Evolutionary conservation across 2,113 vertebrate genomes (phyloP), one percentile per base, ranked within the genome.

Genomic region (Leucosticte australis): DNA sequence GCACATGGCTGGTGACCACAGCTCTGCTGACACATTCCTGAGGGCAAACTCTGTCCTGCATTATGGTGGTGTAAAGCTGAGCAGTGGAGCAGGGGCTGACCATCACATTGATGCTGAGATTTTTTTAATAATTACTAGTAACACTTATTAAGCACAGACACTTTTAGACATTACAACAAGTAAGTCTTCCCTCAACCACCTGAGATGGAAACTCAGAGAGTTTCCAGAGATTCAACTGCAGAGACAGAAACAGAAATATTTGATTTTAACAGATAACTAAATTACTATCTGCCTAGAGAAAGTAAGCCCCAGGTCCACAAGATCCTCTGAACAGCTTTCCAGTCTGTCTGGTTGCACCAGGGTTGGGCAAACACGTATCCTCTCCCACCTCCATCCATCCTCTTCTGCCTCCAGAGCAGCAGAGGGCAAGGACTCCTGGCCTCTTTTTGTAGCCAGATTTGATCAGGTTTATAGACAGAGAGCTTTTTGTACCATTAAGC

Each of bases 61-160:
- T 63, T 49, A 50, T 0, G 2, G 37, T 10, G 5, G 42, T 31
- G 50, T 63, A 35, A 65, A 41, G 39, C 47, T 80, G 26, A 80
- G 68, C 33, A 87, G 46, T 13, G 24, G 21, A 89, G 30, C 49
- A 68, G 31, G 28, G 27, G 11, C 16, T 84, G 44, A 63, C 52
- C 14, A 33, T n/a, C 35, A 78, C 8, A 1, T 5, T 62, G 31
- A 35, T 1, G 5, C 16, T 0, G 1, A 52, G 47, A 35, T 15
- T 42, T 59, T 81, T 70, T 55, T 1, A 39, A 28, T 46, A 33
- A 39, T 63, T 2, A 0, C 50, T 69, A 69, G 42, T 42, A 69
- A 50, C 0, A 2, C 49, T 55, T 69, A 26, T 55, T 50, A 86
- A 86, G 35, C 35, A 87, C 39, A 50, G 18, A 68, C 12, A 47